Evolutionary conservation across 2,888 invertebrate species (phyloP), one percentile per base, ranked within the genome.

Genomic region (Idaea aversata): DNA sequence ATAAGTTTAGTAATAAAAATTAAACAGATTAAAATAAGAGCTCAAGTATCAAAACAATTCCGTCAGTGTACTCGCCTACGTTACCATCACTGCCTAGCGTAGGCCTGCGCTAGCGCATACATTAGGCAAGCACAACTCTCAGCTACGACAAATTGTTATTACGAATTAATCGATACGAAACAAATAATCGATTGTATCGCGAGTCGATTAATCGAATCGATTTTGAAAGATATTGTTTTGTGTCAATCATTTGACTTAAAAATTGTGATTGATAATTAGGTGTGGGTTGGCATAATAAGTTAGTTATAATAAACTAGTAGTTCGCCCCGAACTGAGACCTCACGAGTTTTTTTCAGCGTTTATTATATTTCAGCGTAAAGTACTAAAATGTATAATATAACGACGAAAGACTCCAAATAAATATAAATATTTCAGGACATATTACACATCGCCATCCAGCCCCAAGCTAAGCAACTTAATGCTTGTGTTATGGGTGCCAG

Each of bases 61-160:
- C 70, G 68, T 78, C 80, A 76, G 68, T 57, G 70, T 74, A 72
- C 70, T 82, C 90, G 87, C 91, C 90, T 86, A 91, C 91, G 84
- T 84, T 70, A 75, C 75, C 78, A 75, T 73, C 75, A 80, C 81
- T 82, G 85, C 88, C 89, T 87, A 89, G 88, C 88, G 90, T 87
- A 89, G 88, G 87, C 82, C 82, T 84, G 80, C 82, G 80, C 77
- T 73, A 76, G 47, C 84, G 91, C 88, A 90, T 91, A 90, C 84
- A 90, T 90, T 90, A 89, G 85, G 79, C 82, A 89, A 88, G 90
- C 89, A 83, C 85, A 84, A 85, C 85, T 88, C 88, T 87, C 85
- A 87, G 78, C 80, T 82, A 86, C 89, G 91, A 91, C 91, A 91
- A 91, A 91, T 90, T 87, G 88, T 87, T 90, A 90, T 90, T 86